phyloP scores from a whole-genome alignment of 2,797 vertebrate genomes.

The Mus minutoides region DNA sequence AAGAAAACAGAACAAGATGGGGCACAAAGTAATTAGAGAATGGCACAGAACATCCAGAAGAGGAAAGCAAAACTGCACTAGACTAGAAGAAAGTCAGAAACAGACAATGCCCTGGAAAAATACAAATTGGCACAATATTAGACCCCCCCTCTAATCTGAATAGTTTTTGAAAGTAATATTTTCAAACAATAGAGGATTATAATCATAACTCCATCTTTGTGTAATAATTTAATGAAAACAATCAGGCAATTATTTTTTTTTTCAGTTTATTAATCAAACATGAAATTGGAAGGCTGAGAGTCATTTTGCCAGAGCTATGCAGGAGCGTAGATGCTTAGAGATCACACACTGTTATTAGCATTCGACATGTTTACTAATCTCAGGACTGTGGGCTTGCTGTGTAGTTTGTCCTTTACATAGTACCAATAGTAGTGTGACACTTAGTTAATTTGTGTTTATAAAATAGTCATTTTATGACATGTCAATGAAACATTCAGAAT shows the following conservation, averaged over 20 bases:
- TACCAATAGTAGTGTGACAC: background rate
- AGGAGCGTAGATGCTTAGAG: background rate
- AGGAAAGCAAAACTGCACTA: constrained; percentile 30
- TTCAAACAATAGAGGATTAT: constrained; percentile 1
- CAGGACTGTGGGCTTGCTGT: background rate
- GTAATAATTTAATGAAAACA: constrained; percentile 27
- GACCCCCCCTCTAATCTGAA: background rate
- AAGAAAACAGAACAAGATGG: constrained; percentile 41
- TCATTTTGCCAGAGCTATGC: background rate
- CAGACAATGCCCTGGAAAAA: background rate
- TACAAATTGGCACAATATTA: background rate
- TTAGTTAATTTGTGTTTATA: constrained; percentile 33
- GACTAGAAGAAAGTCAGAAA: constrained; percentile 5
- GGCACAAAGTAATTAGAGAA: constrained; percentile 28
- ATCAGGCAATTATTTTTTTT: background rate
- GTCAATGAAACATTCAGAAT: background rate
- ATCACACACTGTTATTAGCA: background rate
- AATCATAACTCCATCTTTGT: constrained; percentile 9
- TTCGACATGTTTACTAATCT: background rate
- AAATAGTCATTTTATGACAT: constrained; percentile 56
- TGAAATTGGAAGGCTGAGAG: background rate
- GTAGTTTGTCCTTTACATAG: background rate
- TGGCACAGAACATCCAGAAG: constrained; percentile 19
- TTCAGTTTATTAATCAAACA: background rate
- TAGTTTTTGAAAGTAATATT: constrained; percentile 8